A percentile compares a stretch with the other conserved stretches of the same genome.
phyloP scores from a whole-genome alignment of 2,113 vertebrate species.

The Proteles cristata region DNA sequence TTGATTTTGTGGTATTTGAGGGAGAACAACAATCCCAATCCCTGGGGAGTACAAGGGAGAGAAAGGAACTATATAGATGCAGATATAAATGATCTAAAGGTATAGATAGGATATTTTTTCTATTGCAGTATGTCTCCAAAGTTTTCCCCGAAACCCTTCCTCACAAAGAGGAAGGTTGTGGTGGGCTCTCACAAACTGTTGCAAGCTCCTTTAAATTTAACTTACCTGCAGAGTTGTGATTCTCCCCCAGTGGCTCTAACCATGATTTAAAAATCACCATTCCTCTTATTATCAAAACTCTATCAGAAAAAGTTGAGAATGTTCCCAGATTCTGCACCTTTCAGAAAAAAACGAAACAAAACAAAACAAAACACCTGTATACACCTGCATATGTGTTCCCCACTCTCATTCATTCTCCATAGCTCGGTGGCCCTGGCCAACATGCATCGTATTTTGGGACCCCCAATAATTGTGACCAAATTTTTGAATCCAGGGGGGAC shows the following conservation, averaged over 20 bases:
- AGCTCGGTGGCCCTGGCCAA: not conserved
- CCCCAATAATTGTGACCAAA: not conserved
- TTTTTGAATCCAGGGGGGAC: not conserved
- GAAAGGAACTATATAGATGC: not conserved
- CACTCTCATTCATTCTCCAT: not conserved
- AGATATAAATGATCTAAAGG: not conserved
- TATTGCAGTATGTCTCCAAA: not conserved
- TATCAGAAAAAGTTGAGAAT: not conserved
- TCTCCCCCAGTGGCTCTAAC: not conserved
- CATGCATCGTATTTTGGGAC: not conserved
- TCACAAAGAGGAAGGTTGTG: not conserved
- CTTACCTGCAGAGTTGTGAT: not conserved
- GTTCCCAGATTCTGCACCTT: not conserved
- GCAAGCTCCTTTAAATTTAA: not conserved
- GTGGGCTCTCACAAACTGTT: not conserved
- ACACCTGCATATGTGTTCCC: not conserved
- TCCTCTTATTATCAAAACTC: not conserved
- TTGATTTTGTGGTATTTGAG: not conserved
- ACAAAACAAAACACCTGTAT: not conserved
- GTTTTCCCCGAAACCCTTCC: not conserved
- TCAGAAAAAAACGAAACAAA: not conserved
- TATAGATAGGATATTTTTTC: not conserved
- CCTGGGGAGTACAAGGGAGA: rapidly evolving
- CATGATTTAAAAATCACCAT: not conserved
- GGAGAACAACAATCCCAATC: not conserved